Evolutionary conservation across 2,888 invertebrate species (phyloP), one percentile per base, ranked within the genome.

Genomic region (Thymelicus sylvestris): DNA sequence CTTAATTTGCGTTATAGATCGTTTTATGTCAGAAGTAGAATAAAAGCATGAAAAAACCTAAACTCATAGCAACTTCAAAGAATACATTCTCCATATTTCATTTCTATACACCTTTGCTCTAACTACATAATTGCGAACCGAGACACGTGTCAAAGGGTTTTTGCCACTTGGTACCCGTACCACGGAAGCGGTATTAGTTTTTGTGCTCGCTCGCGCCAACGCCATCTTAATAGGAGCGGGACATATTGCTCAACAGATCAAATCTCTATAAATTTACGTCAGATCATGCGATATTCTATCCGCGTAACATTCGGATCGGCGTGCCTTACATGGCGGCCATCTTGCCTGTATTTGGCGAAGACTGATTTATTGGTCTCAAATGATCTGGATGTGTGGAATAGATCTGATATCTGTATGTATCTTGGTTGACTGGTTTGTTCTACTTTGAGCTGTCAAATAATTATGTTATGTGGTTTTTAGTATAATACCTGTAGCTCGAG

Each of bases 341-440:
- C 78, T 78, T 79, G 74, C 55, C 89, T 87, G 72, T 86, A 88
- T 90, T 87, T 86, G 89, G 89, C 72, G 61, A 73, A 75, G 74
- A 79, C 87, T 90, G 90, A 92, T 92, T 90, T 92, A 92, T 91
- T 85, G 85, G 75, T 76, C 72, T 76, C 83, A 75, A 85, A 81
- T 89, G 90, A 90, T 92, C 92, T 90, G 88, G 86, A 91, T 90
- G 89, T 82, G 82, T 85, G 85, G 88, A 87, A 90, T 90, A 84
- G 83, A 87, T 86, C 84, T 86, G 81, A 86, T 87, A 87, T 87
- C 84, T 75, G 57, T 76, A 78, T 77, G 71, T 75, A 76, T 79
- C 75, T 74, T 73, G 65, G 75, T 74, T 74, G 64, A 47, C 65
- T 67, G 79, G 75, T 79, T 19, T 72, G 73, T 67, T 83, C 85